A percentile compares a stretch with the other conserved stretches of the same genome.
These are phyloP conservation scores for Molossus alvarezi DNA, from an alignment of 2,797 vertebrate species.

Conservation along the genomic window DNA sequence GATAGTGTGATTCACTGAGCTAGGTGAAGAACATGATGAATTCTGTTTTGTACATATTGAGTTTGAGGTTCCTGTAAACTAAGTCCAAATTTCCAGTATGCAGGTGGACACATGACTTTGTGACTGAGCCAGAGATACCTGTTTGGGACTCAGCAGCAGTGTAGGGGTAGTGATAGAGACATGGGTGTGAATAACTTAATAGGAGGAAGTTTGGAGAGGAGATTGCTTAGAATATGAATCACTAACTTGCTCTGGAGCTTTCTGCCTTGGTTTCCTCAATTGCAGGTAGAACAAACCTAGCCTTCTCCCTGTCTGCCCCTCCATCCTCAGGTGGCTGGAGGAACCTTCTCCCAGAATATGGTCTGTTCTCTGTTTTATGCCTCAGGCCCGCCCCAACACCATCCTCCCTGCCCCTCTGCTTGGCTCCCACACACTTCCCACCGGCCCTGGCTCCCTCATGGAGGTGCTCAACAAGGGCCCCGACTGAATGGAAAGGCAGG, in stretches of 20 bases:
- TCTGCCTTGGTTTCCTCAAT: conserved; percentile 10
- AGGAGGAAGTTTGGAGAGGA: background rate
- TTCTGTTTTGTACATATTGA: background rate
- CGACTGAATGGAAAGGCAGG: background rate
- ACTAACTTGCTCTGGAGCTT: background rate
- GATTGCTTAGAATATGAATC: background rate
- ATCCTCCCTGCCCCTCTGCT: background rate
- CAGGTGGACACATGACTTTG: background rate
- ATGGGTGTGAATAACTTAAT: background rate
- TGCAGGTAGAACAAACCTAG: background rate
- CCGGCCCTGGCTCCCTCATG: background rate
- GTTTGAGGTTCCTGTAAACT: background rate
- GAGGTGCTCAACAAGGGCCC: background rate
- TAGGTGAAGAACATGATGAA: background rate
- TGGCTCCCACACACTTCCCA: background rate
- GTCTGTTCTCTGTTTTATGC: background rate
- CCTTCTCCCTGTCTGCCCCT: no score
- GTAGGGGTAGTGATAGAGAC: background rate
- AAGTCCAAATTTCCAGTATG: background rate
- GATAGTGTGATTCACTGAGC: background rate
- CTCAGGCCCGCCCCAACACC: background rate
- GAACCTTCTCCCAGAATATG: no score
- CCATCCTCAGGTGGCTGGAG: background rate
- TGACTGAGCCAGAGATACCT: background rate
- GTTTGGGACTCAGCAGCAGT: background rate